Base-by-base conservation (phyloP, 2,113 vertebrate species). In the Phrynosoma blainvillii region DNA sequence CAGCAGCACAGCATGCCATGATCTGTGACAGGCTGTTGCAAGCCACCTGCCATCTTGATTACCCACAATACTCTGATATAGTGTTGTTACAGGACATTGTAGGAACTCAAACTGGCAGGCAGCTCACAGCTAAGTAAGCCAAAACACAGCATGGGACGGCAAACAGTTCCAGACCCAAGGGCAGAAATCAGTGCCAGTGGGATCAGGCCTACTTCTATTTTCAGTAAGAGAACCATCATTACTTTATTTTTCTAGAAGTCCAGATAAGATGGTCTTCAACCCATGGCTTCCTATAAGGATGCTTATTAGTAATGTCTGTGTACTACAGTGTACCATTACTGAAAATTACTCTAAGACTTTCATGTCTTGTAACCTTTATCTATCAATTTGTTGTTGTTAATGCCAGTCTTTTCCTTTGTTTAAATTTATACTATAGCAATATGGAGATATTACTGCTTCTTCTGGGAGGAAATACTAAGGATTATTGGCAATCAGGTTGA, bases 311-410 rank as follows among this genome's bases (percentile, higher is more conserved):
- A 90, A 84, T 75, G 20, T 0, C 4, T n/a, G 65, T 87, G 87
- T 89, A 89, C 65, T 71, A 62, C 87, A 84, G 87, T 11, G 0
- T 23, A 36, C 3, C 88, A 89, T 79, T 78, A 78, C 30, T 66
- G n/a, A 52, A 42, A 78, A 21, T 47, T 5, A 66, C 13, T 82
- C 21, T 30, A 6, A 74, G 27, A 11, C 11, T 47, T 7, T 88
- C 52, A 11, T 25, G 32, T n/a, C 36, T 23, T 75, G 30, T 81
- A 20, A 59, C 30, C 40, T 75, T 75, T 65, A 65, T 75, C 52
- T 92, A 47, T 94, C 92, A 88, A 86, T 92, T 87, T 93, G 5
- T 90, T 82, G 66, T 91, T 90, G 90, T 91, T 91, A 88, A 73
- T 47, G 62, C 36, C 87, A 91, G 89, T 86, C 76, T 90, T 91